Evolutionary conservation across 2,113 vertebrate genomes (phyloP).

Genomic region (Eolophus roseicapilla): DNA sequence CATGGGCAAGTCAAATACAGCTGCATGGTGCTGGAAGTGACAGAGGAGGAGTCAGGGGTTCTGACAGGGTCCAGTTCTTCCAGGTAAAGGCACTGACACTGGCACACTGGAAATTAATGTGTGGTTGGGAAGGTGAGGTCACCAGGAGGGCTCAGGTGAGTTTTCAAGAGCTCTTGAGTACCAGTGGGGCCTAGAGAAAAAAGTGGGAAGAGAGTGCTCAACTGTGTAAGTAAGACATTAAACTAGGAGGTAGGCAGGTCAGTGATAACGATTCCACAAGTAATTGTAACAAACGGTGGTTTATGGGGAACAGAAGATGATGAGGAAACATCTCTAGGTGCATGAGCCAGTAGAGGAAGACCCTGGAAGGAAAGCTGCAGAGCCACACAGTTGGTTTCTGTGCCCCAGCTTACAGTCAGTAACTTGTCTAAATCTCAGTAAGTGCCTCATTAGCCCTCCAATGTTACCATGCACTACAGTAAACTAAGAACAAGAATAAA

Average conservation of each 20-base stretch:
- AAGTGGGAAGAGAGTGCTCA: neutral
- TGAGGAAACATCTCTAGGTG: neutral
- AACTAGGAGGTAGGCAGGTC: neutral
- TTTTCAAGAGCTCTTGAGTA: neutral
- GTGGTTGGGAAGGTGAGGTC: neutral
- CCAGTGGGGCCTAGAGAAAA: too few species aligned
- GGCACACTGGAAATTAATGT: neutral
- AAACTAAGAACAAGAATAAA: neutral
- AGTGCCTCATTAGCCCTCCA: neutral
- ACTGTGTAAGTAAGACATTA: neutral
- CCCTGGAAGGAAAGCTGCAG: neutral
- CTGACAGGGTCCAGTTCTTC: neutral
- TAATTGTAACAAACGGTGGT: neutral
- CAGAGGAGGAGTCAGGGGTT: neutral
- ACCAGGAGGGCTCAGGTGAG: neutral
- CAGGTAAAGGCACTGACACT: neutral
- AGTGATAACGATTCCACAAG: neutral
- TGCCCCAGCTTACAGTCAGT: neutral
- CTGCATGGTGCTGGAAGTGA: neutral
- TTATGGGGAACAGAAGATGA: neutral
- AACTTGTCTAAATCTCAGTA: neutral
- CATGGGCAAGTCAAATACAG: neutral
- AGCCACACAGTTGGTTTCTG: neutral
- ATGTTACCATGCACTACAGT: neutral
- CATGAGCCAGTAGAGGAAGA: neutral